Percentiles rank a stretch among this genome's conserved stretches.
phyloP scores from a whole-genome alignment of 2,888 invertebrate genomes.

The Synergus gifuensis region DNA sequence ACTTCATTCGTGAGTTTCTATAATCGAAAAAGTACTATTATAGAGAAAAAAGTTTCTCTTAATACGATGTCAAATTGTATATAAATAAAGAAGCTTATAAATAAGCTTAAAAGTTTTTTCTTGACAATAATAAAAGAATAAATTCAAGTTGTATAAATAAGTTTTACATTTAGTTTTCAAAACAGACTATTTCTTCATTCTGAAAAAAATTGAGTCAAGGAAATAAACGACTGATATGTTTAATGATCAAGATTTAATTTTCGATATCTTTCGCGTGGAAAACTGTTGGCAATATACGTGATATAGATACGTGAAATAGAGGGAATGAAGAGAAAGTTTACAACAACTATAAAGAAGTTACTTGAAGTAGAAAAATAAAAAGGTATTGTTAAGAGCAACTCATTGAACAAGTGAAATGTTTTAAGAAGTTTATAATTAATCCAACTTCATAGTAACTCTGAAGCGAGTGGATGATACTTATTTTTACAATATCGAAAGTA shows the following conservation, averaged over 20 bases:
- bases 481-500: no score
- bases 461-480: neutral
- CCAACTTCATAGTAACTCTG: neutral
- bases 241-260: neutral
- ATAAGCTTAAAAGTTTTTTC: no score
- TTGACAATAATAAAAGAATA: no score
- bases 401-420: neutral
- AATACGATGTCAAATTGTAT: neutral
- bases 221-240: neutral
- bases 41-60: neutral
- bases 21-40: slow-evolving; percentile 28
- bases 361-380: neutral
- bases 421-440: neutral
- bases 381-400: neutral
- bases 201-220: neutral
- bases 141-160: no score
- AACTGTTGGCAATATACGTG: neutral
- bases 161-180: no score
- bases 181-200: no score
- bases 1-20: slow-evolving; percentile 20
- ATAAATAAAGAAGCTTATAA: neutral
- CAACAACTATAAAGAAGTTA: neutral
- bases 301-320: no score
- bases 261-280: neutral
- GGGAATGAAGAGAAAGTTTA: neutral